phyloP scores from a whole-genome alignment of 2,113 vertebrate genomes.

The Nestor notabilis region DNA sequence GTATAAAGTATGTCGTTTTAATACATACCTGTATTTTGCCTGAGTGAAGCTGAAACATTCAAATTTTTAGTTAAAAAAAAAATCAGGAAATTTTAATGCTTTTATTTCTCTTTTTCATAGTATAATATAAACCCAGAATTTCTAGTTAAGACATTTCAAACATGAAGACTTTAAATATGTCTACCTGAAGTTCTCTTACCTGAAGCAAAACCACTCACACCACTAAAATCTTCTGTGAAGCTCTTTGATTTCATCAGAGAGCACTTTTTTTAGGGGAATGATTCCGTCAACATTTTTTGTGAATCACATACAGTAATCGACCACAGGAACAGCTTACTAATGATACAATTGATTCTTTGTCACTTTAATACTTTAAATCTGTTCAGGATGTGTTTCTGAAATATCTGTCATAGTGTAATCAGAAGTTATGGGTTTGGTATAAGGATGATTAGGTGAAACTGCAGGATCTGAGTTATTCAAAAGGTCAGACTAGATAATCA shows the following conservation, averaged over 20 bases:
- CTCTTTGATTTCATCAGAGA: not conserved
- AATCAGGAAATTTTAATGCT: not conserved
- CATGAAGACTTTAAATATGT: not conserved
- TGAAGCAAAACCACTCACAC: not conserved
- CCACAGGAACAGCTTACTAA: not conserved
- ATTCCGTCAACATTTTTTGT: not conserved
- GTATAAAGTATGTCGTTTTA: not conserved
- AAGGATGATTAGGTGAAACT: constrained; percentile 18
- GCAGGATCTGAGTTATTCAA: constrained; percentile 4
- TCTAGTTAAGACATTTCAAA: not conserved
- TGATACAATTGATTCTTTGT: not conserved
- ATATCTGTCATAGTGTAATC: not conserved
- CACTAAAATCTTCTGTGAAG: not conserved
- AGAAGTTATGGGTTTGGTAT: not conserved
- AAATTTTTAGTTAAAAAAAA: not conserved
- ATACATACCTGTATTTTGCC: not conserved
- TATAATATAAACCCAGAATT: not conserved
- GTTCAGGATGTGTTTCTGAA: not conserved
- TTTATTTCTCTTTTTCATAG: not conserved
- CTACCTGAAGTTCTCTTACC: not conserved
- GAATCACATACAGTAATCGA: not conserved
- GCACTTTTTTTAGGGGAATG: not conserved
- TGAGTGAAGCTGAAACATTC: not conserved
- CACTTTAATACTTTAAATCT: constrained; percentile 4
- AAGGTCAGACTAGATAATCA: constrained; percentile 42